Evolutionary conservation across 2,888 invertebrate species (phyloP), one percentile per base, ranked within the genome.

Genomic region (Anticlea derivata): DNA sequence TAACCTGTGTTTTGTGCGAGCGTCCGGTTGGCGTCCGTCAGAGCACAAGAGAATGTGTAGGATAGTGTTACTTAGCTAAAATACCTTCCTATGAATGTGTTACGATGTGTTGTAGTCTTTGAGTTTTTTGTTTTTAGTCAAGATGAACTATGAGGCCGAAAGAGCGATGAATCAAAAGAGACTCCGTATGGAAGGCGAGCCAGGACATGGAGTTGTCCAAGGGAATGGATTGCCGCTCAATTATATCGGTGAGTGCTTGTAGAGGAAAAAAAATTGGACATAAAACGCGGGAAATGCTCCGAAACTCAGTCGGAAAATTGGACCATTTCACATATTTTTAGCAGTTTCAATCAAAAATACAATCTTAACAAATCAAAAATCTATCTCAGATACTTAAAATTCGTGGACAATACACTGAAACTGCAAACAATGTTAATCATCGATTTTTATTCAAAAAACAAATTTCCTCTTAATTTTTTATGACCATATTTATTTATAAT

Each of bases 1-100:
- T 89, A 90, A 90, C 90, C 90, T 91, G 87, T 89, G 88, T 87
- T 86, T 87, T 81, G 82, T 83, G 80, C 81, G 84, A 76, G 91
- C 90, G 91, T 91, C 90, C 90, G 88, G 86, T 88, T 89, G 86
- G 91, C 91, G 91, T 91, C 91, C 83, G 86, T 84, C 85, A 86
- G 73, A 83, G 80, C 78, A 72, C 75, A 67, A 78, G 67, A 80
- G 78, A 80, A 79, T 73, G 70, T 74, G 63, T 68, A 75, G 66
- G 77, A 75, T n/a, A 61, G 70, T 72, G 68, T 56, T 74, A 74
- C 73, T 71, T 73, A 57, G 67, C 72, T 65, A 64, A 60, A 62
- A 61, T 67, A 67, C 60, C 60, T 59, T 60, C 61, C 63, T 69
- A 59, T 65, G 69, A 73, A 78, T 77, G 80, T 70, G 68, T 70